Base-by-base conservation (phyloP, 2,888 invertebrate species). In the Drosophila pseudotakahashii region DNA sequence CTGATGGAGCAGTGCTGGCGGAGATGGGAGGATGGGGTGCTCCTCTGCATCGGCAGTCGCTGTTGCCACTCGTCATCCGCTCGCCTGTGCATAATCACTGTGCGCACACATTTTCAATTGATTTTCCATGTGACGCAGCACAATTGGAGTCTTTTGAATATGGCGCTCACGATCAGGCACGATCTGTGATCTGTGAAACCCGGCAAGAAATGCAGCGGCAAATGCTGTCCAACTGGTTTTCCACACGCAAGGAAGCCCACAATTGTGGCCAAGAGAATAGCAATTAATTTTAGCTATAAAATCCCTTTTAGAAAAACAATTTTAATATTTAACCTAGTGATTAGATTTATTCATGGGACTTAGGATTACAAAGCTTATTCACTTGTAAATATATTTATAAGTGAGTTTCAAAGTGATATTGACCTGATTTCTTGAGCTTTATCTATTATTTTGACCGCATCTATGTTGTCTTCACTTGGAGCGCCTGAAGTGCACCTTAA, bases 81-180 rank as follows among this genome's bases (percentile, higher is more conserved):
- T 82, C 74, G 74, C 78, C 79, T 84, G 75, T 78, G 82, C 78
- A 85, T 88, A 88, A 89, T 87, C 89, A 87, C 85, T 73, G 74
- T 73, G 88, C 71, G 67, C 81, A 79, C 81, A 78, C 64, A 70
- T 77, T 80, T 85, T 78, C 88, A 89, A 85, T 85, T 89, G 88
- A 85, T 89, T 85, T 85, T 82, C 81, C 83, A 85, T 73, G 88
- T 82, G 82, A 82, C 88, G 86, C 88, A 85, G 84, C 82, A 88
- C 71, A 88, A 86, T 80, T 87, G 82, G 66, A 73, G 75, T 70
- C 67, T 84, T 66, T 84, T 81, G 81, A 83, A 80, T 86, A 76
- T 81, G 87, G 81, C 76, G 81, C 78, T 81, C 81, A 79, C 82
- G 73, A 54, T 63, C 75, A 32, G 44, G 50, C 36, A 54, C 41